Evolutionary conservation across 2,113 vertebrate genomes (phyloP).

Genomic region (Leucopternis melanops): DNA sequence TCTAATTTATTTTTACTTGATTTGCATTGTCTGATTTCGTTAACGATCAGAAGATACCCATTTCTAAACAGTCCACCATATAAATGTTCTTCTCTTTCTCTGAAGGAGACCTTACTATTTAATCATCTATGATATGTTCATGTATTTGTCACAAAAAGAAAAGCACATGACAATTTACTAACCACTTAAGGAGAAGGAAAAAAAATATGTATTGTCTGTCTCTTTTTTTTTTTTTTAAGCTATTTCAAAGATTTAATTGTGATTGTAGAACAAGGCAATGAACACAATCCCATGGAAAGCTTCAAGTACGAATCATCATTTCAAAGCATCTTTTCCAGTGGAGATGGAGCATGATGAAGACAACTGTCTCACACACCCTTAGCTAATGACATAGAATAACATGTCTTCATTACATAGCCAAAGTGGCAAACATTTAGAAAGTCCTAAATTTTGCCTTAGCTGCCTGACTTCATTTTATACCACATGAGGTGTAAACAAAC

Average conservation of each 20-base stretch:
- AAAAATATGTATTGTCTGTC: neutral
- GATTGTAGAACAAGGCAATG: neutral
- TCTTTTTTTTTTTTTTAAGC: neutral
- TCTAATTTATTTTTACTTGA: constrained; percentile 41
- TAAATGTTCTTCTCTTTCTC: neutral
- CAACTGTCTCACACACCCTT: neutral
- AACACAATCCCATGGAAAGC: neutral
- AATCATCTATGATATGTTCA: neutral
- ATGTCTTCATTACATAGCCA: fast-evolving
- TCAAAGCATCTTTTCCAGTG: neutral
- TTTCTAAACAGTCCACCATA: neutral
- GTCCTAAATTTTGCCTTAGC: neutral
- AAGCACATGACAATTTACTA: neutral
- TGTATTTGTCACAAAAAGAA: neutral
- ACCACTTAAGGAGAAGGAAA: neutral
- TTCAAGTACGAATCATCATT: neutral
- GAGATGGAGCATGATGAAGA: neutral
- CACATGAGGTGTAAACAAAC: neutral
- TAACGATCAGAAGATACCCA: neutral
- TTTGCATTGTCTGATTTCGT: constrained; percentile 44
- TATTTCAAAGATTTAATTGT: neutral
- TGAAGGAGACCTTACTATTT: neutral
- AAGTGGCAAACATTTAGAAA: neutral
- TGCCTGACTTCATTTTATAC: neutral
- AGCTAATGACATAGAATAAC: neutral